These are phyloP conservation scores for Enteromius argenteus DNA, from an alignment of 2,797 vertebrate genomes.

Conservation along the genomic window DNA sequence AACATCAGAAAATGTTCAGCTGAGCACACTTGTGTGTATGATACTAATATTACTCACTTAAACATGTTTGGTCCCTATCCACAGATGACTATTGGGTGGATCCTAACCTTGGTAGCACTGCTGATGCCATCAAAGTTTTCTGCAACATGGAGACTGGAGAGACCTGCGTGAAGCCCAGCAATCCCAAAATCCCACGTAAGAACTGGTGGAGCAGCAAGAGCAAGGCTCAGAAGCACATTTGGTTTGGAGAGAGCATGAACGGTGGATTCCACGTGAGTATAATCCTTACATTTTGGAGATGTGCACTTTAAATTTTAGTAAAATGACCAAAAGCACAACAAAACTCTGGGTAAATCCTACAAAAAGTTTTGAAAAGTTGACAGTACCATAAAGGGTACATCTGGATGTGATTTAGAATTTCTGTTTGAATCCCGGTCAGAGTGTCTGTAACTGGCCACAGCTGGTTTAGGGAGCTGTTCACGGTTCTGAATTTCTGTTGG, in stretches of 20 bases:
- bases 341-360: background rate
- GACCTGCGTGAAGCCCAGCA: constrained; percentile 92
- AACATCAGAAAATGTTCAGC: background rate
- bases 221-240: constrained; percentile 93
- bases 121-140: constrained; percentile 96
- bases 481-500: constrained; percentile 30
- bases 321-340: background rate
- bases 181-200: constrained; percentile 89
- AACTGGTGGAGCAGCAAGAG: constrained; percentile 96
- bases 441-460: background rate
- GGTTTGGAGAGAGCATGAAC: constrained; percentile 95
- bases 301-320: background rate
- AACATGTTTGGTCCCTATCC: constrained; percentile 20
- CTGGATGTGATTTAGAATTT: background rate
- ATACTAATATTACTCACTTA: background rate
- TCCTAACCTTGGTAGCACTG: constrained; percentile 93
- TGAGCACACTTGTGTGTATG: background rate
- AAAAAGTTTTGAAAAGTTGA: background rate
- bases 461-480: constrained; percentile 23
- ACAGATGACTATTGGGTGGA: constrained; percentile 97
- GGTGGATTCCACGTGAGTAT: constrained; percentile 94
- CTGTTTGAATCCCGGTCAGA: background rate
- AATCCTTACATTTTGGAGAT: background rate
- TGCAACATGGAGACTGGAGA: constrained; percentile 97
- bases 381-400: background rate